phyloP scores from a whole-genome alignment of 30 jellyfish, hydroid and myxozoan genomes.

The Nemopilema nomurai region DNA sequence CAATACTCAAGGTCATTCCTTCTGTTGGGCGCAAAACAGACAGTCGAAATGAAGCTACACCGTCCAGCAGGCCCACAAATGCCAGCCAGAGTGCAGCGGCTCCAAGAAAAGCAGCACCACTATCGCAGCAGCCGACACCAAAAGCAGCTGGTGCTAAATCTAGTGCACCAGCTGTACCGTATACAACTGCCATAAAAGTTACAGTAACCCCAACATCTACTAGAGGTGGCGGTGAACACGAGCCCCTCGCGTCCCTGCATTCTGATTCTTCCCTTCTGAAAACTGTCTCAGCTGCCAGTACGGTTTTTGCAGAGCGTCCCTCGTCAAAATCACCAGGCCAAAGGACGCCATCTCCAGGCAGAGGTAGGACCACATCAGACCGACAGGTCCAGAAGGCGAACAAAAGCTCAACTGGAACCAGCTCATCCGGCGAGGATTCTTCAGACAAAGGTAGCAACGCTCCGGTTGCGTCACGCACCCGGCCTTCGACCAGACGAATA shows the following conservation, averaged over 20 bases:
- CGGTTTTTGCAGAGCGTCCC: neutral
- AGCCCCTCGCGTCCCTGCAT: neutral
- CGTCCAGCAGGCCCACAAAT: neutral
- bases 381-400: neutral
- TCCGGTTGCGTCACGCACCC: slow-evolving; percentile 74
- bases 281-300: slow-evolving; percentile 1
- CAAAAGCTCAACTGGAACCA: neutral
- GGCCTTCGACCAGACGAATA: slow-evolving; percentile 65
- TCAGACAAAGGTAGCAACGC: slow-evolving; percentile 27
- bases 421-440: slow-evolving; percentile 9
- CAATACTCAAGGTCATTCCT: slow-evolving; percentile 42
- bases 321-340: neutral
- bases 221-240: neutral
- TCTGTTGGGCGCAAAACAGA: slow-evolving; percentile 39
- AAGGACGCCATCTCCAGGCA: neutral
- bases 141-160: neutral
- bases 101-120: neutral
- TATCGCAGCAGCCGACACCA: neutral
- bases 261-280: slow-evolving; percentile 8
- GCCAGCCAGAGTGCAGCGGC: neutral
- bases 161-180: slow-evolving; percentile 6
- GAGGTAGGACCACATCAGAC: neutral
- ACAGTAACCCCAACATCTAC: slow-evolving; percentile 1
- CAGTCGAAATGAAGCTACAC: neutral
- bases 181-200: slow-evolving; percentile 13